Evolutionary conservation across 2,888 invertebrate genomes (phyloP), one percentile per base, ranked within the genome.

Genomic region (Brachypterus glaber): DNA sequence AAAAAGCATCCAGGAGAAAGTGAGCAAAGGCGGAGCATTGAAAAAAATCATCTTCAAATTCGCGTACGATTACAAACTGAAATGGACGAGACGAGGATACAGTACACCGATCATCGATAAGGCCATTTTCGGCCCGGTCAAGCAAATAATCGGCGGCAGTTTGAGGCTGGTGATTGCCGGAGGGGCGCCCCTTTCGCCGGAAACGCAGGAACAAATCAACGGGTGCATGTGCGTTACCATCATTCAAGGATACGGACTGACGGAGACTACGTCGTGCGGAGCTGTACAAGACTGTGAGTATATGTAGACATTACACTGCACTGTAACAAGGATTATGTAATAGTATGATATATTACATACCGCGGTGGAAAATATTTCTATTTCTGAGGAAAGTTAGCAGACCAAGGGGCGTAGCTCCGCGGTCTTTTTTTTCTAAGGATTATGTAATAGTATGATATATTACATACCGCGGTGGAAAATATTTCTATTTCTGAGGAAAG

Each of bases 221-320:
- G 77, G 87, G 43, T 93, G 93, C 61, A 74, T 97, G 46, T 93
- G 95, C 64, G 82, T 87, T 44, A 82, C 82, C 44, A 80, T 98
- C 29, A 78, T 87, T 40, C 90, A 91, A 60, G 97, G 96, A 34
- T 97, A 97, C 68, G 97, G 97, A 2, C 77, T 97, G 44, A 98
- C 97, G 0, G 97, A 98, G 74, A 93, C 96, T 11, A 87, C 89
- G 49, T 93, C 95, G 1, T 89, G 89, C 56, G 95, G 93, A 35
- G 80, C 84, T 42, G 85, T 86, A 36, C 84, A 84, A 82, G 82
- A 84, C 63, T 65, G 80, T 80, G 63, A 66, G 73, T 70, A 16
- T 41, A 17, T n/a, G n/a, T 26, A 7, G 7, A 27, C 14, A 9
- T 21, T 21, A 21, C 21, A 9, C 21, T 21, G 7, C 21, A 21